phyloP scores from a whole-genome alignment of 1,140 invertebrate genomes.

The Holcopasites calliopsidis region DNA sequence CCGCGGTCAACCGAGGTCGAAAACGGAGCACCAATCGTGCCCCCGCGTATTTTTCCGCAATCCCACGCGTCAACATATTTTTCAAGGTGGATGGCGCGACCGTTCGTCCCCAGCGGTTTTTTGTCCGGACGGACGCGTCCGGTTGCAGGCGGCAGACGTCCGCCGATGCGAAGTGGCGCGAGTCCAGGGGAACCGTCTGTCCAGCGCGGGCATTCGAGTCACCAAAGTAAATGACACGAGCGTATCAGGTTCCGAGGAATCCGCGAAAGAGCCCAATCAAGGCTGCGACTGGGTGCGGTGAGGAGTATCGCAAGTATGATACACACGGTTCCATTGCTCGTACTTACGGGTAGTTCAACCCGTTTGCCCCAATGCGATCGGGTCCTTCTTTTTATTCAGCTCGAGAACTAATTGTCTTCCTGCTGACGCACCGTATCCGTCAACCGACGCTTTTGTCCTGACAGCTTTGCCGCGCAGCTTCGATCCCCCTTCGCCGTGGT shows the following conservation, averaged over 20 bases:
- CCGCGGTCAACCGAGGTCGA: not conserved
- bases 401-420: constrained; percentile 35
- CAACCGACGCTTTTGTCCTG: constrained; percentile 26
- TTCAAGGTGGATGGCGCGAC: not conserved
- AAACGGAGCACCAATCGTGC: not conserved
- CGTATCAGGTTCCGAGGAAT: constrained; percentile 63
- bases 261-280: constrained; percentile 65
- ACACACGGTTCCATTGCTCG: not conserved
- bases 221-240: constrained; percentile 47
- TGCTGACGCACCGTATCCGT: constrained; percentile 3
- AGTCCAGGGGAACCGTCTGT: no score
- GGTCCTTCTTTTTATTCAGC: not conserved
- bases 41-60: not conserved
- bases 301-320: not conserved
- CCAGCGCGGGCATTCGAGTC: not conserved
- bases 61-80: not conserved
- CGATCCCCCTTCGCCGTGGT: not conserved
- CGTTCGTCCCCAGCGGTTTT: not conserved
- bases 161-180: constrained; percentile 5
- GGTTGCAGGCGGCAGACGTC: not conserved
- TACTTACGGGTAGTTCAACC: constrained; percentile 4
- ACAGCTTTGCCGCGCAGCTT: not conserved
- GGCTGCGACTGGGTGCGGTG: constrained; percentile 62
- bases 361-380: constrained; percentile 38
- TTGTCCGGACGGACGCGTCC: not conserved